Evolutionary conservation across 2,888 invertebrate genomes (phyloP), one percentile per base, ranked within the genome.

Genomic region (Beris morrisii): DNA sequence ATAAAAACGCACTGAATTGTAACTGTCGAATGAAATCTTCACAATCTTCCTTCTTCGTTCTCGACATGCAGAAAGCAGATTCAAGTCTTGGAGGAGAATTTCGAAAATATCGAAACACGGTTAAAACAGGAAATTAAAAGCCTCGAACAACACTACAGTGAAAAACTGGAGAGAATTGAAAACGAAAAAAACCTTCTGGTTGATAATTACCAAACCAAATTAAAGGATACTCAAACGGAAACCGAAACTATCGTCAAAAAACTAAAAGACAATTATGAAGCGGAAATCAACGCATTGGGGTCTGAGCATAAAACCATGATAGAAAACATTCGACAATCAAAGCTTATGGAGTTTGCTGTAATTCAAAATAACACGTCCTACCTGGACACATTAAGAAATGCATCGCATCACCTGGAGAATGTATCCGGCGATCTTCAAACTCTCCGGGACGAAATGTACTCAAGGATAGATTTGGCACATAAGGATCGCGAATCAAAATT

Each of bases 331-430:
- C 71, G 80, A 32, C 78, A 81, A 67, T 74, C 79, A 4, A 81
- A 81, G 67, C 64, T 77, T 57, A 67, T 80, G 3, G 81, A 81
- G 65, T 78, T 80, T 66, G 73, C 80, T 0, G 72, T 75, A 1
- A 70, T 79, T 4, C 80, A 80, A 56, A 80, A 81, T 53, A 79
- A 77, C 70, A 74, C 75, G 9, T 79, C 77, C 6, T 81, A 81
- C 64, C 68, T 80, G 66, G 75, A 79, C 56, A 79, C 77, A 0
- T 69, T 81, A 4, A 75, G 76, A 38, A 67, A 71, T 67, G 81
- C 81, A 3, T 79, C 80, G 2, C 74, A 56, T 38, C 77, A 80
- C 70, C 70, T 81, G 7, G 75, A 74, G 50, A 72, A 71, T 15
- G 71, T 75, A 7, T 73, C 75, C 0, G 76, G 74, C 6, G 75